Conservation (phyloP, 1,140 invertebrate species). For the Orius insidiosus region DNA sequence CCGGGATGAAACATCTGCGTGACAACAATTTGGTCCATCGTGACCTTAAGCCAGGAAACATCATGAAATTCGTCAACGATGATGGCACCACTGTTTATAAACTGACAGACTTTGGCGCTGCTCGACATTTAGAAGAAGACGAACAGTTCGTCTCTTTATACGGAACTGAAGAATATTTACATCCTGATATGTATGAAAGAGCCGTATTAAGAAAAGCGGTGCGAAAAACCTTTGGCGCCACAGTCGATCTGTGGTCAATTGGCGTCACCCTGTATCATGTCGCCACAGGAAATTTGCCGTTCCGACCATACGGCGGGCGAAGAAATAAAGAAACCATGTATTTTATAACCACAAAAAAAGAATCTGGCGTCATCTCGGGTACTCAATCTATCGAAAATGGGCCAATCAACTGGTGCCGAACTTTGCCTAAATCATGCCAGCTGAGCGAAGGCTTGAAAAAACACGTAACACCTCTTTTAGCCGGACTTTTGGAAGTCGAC, state of each 20-base stretch:
- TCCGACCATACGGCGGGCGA: slow-evolving; percentile 82
- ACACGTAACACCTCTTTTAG: slow-evolving; percentile 72
- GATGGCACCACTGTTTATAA: slow-evolving; percentile 90
- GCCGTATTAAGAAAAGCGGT: slow-evolving; percentile 79
- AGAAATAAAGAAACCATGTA: slow-evolving; percentile 95
- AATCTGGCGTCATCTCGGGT: slow-evolving; percentile 85
- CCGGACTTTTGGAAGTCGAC: slow-evolving; percentile 80
- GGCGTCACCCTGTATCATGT: slow-evolving; percentile 95
- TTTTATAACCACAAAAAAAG: slow-evolving; percentile 80
- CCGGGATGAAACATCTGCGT: slow-evolving; percentile 88
- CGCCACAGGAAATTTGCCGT: slow-evolving; percentile 87
- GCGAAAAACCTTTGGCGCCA: slow-evolving; percentile 81
- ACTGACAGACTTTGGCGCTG: slow-evolving; percentile 93
- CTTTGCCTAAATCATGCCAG: slow-evolving; percentile 72
- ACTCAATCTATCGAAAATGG: slow-evolving; percentile 80
- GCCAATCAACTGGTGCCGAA: slow-evolving; percentile 75
- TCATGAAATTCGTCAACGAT: slow-evolving; percentile 90
- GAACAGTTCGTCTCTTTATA: slow-evolving; percentile 92
- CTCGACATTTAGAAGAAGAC: slow-evolving; percentile 84
- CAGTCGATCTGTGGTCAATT: slow-evolving; percentile 93
- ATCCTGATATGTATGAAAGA: slow-evolving; percentile 92
- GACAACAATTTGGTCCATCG: slow-evolving; percentile 88
- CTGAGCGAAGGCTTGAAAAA: slow-evolving; percentile 65
- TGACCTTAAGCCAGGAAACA: slow-evolving; percentile 96
- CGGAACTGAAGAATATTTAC: slow-evolving; percentile 93